phyloP scores from a whole-genome alignment of 1,140 invertebrate genomes.

The Aphelenchoides besseyi region DNA sequence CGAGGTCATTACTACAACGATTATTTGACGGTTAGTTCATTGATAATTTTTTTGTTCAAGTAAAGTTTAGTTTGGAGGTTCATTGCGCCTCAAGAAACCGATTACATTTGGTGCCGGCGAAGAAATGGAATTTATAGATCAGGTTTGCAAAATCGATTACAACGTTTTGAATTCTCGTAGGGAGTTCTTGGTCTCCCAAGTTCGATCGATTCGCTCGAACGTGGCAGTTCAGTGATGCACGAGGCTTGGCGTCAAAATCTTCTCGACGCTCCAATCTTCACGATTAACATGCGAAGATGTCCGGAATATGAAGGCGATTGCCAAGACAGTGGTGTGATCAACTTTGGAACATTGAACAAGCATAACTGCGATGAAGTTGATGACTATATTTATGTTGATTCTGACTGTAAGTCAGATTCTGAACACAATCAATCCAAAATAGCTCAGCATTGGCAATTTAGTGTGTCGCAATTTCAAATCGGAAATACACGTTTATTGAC shows the following conservation, averaged over 20 bases:
- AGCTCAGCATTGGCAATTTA: not conserved
- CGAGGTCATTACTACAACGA: too few species aligned
- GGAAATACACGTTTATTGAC: not conserved
- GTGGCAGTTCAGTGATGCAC: not conserved
- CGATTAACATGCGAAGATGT: not conserved
- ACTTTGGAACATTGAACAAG: not conserved
- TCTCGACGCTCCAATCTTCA: conserved; percentile 8
- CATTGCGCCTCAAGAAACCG: conserved; percentile 1
- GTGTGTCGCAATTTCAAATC: not conserved
- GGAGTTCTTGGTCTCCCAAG: not conserved
- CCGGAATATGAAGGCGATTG: not conserved
- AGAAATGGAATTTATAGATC: not conserved
- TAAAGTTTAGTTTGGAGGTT: too few species aligned
- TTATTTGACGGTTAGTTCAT: too few species aligned
- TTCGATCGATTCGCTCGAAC: not conserved
- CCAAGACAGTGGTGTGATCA: conserved; percentile 11
- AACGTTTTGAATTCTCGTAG: not conserved
- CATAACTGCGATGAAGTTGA: not conserved
- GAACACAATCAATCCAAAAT: not conserved
- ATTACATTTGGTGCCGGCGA: not conserved
- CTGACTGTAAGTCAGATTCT: not conserved
- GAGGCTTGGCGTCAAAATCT: not conserved
- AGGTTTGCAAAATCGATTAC: not conserved
- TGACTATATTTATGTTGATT: not conserved
- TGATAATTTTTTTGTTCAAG: too few species aligned